These are phyloP conservation scores for Heliconius ismenius DNA, from an alignment of 2,888 invertebrate species.

Conservation along the genomic window DNA sequence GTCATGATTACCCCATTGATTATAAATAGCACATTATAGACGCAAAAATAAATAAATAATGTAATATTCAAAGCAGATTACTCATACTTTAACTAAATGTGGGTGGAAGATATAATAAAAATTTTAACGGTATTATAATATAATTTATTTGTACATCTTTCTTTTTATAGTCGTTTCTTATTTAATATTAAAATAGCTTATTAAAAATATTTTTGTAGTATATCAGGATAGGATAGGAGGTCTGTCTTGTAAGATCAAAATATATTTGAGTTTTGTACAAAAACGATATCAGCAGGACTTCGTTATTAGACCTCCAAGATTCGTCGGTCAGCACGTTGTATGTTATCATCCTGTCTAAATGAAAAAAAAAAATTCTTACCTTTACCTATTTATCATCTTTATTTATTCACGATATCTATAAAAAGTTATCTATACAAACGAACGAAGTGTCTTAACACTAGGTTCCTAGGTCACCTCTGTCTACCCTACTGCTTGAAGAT, in stretches of 20 bases:
- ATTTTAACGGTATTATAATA: not conserved
- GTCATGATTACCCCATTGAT: not conserved
- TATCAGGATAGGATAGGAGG: no score
- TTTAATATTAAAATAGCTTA: no score
- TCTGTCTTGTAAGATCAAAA: not conserved
- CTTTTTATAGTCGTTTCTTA: no score
- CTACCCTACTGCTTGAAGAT: not conserved
- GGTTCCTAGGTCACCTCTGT: not conserved
- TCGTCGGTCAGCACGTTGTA: not conserved
- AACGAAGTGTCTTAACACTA: not conserved
- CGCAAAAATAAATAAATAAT: conserved; percentile 4
- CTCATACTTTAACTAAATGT: not conserved
- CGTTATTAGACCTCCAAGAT: not conserved
- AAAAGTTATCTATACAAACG: not conserved
- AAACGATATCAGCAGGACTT: not conserved
- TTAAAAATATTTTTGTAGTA: no score
- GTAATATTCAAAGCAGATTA: not conserved
- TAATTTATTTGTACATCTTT: not conserved
- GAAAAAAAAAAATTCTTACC: not conserved
- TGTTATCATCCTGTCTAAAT: not conserved
- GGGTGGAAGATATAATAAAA: not conserved
- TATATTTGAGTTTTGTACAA: not conserved
- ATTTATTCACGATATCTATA: not conserved
- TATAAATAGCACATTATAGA: not conserved
- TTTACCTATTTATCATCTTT: not conserved